Evolutionary conservation across 2,113 vertebrate genomes (phyloP), one percentile per base, ranked within the genome.

Genomic region (Barbus barbus): DNA sequence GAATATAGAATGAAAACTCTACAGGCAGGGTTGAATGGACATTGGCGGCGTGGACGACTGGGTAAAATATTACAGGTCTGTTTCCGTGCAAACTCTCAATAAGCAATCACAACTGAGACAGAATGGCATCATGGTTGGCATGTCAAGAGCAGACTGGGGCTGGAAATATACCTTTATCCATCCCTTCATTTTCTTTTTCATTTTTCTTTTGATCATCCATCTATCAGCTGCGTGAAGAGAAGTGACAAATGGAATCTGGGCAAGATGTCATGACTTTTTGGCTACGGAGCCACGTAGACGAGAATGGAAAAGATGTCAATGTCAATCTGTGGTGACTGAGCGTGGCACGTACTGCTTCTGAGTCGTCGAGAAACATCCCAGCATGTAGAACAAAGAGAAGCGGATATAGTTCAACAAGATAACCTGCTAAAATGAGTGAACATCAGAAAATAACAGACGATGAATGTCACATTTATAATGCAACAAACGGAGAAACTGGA

Each of bases 171-270:
- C 82, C 78, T 78, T 11, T 24, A 76, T 72, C 38, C 38, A 44
- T 73, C 46, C 12, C 8, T 63, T 82, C 79, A 74, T 78, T 80
- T 46, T n/a, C n/a, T n/a, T n/a, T n/a, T n/a, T n/a, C n/a, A n/a
- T n/a, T n/a, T 31, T 58, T 82, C 60, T 65, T 84, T 38, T 84
- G 38, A 77, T 61, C 56, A 72, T 76, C 76, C 71, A 71, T 87
- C 80, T 81, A 80, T 71, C 58, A 28, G 28, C 28, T 78, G 51
- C 12, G 7, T 72, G 74, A 78, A 33, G 28, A 78, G 73, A 71
- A 51, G 51, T 63, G 80, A 83, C 74, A 73, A 77, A 74, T 86
- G 67, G 75, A 83, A 86, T 86, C 81, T 83, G 67, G 75, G 76
- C 65, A 79, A 69, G n/a, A 83, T 83, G 81, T 74, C 41, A 56